Conservation (phyloP, 1,140 invertebrate species). For the Leptinotarsa lineolata region DNA sequence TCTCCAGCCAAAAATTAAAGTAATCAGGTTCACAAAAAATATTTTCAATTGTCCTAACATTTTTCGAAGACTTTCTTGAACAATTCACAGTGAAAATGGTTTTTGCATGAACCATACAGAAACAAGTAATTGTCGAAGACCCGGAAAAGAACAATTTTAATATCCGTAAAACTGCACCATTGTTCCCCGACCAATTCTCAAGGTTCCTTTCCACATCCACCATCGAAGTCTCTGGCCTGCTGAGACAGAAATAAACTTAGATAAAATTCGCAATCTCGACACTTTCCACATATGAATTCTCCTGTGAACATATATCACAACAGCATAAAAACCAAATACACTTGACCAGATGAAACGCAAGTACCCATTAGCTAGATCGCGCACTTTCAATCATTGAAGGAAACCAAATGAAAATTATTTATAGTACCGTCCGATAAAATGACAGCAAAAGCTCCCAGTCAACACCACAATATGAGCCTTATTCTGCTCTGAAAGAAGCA, state of each 20-base stretch:
- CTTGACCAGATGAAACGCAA: slow-evolving; percentile 13
- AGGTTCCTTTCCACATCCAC: slow-evolving; percentile 14
- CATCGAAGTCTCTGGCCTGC: slow-evolving; percentile 12
- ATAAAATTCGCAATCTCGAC: neutral
- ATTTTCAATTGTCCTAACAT: too few relatives aligned
- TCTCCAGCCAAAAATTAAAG: too few relatives aligned
- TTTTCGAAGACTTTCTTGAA: too few relatives aligned
- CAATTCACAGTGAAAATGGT: too few relatives aligned
- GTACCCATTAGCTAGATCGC: neutral
- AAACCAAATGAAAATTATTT: neutral
- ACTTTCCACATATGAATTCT: neutral
- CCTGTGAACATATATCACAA: neutral
- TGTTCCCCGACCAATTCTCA: neutral
- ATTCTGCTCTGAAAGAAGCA: neutral
- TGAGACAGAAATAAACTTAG: slow-evolving; percentile 13
- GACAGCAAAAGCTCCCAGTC: neutral
- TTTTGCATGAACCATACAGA: neutral
- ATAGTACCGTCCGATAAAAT: neutral
- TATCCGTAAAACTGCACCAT: neutral
- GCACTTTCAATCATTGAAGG: slow-evolving; percentile 18
- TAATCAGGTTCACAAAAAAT: too few relatives aligned
- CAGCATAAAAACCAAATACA: neutral
- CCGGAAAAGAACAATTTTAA: neutral
- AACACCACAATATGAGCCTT: neutral
- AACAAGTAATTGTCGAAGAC: neutral